Evolutionary conservation across 2,113 vertebrate genomes (phyloP).

Genomic region (Pyxicephalus adspersus): DNA sequence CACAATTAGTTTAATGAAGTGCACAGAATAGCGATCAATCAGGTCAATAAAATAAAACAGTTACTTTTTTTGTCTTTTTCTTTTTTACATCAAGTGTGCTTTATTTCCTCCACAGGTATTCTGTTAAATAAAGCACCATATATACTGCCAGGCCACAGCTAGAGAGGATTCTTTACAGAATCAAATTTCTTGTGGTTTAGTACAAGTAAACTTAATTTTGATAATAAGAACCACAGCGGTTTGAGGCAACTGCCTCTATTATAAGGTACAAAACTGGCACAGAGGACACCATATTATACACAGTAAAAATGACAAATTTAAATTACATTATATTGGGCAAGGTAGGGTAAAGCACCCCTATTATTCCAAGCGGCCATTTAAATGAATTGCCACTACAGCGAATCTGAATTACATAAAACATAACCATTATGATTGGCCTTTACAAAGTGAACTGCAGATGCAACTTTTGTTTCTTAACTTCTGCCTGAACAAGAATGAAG

Average conservation of each 20-base stretch:
- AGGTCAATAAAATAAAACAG: conserved; percentile 96
- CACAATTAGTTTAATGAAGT: conserved; percentile 87
- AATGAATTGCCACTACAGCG: conserved; percentile 90
- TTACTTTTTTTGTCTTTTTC: conserved; percentile 78
- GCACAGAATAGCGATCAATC: conserved; percentile 83
- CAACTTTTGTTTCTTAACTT: conserved; percentile 75
- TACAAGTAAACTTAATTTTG: conserved; percentile 99
- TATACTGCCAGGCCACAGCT: conserved; percentile 98
- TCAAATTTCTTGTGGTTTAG: conserved; percentile 98
- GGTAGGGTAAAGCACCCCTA: conserved; percentile 69
- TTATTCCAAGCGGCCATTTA: conserved; percentile 92
- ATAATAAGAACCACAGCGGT: conserved; percentile 97
- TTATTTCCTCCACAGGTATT: conserved; percentile 95
- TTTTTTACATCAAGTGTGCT: conserved; percentile 96
- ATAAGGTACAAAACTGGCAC: conserved; percentile 99
- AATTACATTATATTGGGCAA: conserved; percentile 87
- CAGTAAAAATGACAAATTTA: conserved; percentile 99
- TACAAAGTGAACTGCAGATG: conserved; percentile 86
- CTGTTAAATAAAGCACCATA: conserved; percentile 99
- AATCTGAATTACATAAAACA: conserved; percentile 88
- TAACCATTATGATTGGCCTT: conserved; percentile 88
- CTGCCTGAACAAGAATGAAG: conserved; percentile 80
- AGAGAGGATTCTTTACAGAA: conserved; percentile 99
- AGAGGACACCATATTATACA: conserved; percentile 96
- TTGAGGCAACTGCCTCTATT: conserved; percentile 88